Evolutionary conservation across 2,113 vertebrate genomes (phyloP).

Genomic region (Rhodinocichla rosea): DNA sequence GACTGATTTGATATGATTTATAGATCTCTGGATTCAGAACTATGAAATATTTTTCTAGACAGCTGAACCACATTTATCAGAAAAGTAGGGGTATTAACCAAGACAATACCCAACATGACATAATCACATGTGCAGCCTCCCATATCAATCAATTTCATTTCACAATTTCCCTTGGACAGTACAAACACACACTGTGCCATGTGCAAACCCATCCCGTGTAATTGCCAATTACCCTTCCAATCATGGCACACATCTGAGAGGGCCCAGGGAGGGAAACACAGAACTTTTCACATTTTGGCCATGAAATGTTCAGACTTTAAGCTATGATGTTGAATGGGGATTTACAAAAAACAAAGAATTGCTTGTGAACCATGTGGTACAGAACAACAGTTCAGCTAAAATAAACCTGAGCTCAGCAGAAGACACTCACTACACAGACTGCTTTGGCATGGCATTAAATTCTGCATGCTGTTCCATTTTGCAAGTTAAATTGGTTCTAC

Average conservation of each 20-base stretch:
- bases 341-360: neutral
- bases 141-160: constrained; percentile 28
- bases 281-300: neutral
- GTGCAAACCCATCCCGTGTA: neutral
- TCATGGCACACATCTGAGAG: neutral
- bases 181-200: neutral
- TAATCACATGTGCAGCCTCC: neutral
- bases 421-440: neutral
- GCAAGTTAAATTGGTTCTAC: neutral
- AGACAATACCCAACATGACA: neutral
- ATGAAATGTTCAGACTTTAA: neutral
- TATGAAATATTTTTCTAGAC: neutral
- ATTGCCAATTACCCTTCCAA: neutral
- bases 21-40: neutral
- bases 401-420: neutral
- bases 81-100: neutral
- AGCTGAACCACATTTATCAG: constrained; percentile 17
- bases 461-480: neutral
- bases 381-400: neutral
- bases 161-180: neutral
- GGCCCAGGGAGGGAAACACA: neutral
- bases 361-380: neutral
- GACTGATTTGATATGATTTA: neutral
- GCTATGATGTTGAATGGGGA: neutral
- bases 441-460: neutral